Conservation (phyloP, 92 coral and sea anemone genomes). For the Porites cylindrica region DNA sequence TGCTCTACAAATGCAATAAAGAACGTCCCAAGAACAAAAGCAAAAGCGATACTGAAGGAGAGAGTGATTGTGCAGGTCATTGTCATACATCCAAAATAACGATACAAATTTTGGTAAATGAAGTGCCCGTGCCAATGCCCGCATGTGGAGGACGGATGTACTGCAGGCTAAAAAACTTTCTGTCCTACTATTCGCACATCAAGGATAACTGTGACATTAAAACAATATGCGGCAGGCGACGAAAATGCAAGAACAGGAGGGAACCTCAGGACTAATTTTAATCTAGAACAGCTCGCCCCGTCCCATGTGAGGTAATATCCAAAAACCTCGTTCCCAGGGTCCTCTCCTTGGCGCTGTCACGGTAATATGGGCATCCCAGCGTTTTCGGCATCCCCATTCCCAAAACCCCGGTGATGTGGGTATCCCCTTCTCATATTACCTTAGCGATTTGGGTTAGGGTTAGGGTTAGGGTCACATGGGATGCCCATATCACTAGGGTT, state of each 20-base stretch:
- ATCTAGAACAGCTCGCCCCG: too few species aligned
- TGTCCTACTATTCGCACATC: conserved; percentile 58
- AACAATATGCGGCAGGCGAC: conserved; percentile 53
- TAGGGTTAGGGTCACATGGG: too few species aligned
- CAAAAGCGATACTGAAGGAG: background rate
- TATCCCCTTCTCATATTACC: too few species aligned
- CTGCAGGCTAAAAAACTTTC: conserved; percentile 70
- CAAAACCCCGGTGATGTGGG: too few species aligned
- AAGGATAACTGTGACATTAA: conserved; percentile 72
- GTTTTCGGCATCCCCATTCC: too few species aligned
- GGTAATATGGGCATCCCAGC: too few species aligned
- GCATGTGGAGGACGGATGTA: conserved; percentile 68
- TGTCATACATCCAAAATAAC: conserved; percentile 28
- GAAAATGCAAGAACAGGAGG: conserved; percentile 36
- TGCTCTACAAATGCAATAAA: conserved; percentile 69
- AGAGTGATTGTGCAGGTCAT: background rate
- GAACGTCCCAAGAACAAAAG: conserved; percentile 9
- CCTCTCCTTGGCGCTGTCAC: too few species aligned
- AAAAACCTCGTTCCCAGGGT: too few species aligned
- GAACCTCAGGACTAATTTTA: conserved; percentile 5
- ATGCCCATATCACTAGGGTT: too few species aligned
- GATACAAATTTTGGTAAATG: conserved; percentile 81
- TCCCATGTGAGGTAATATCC: too few species aligned
- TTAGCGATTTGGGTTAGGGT: too few species aligned
- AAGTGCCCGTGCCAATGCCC: conserved; percentile 75